Conservation (phyloP, 1,140 invertebrate species). For the Hyles euphorbiae region DNA sequence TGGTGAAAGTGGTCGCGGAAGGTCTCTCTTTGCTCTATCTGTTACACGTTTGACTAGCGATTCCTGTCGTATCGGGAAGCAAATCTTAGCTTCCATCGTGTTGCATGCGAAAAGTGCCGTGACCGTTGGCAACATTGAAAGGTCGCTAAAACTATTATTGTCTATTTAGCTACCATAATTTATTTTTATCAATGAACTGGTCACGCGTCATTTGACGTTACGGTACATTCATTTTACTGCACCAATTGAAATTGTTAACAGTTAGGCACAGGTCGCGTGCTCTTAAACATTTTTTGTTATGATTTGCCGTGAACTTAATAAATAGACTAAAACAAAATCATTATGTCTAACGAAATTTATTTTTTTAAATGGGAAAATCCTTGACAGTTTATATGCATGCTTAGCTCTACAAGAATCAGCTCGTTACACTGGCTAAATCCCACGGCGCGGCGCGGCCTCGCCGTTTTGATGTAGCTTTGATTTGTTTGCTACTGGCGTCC, state of each 20-base stretch:
- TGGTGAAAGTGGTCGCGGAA: conserved; percentile 12
- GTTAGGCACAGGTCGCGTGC: conserved; percentile 3
- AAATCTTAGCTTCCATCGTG: not conserved
- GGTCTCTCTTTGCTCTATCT: not conserved
- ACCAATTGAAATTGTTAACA: conserved; percentile 21
- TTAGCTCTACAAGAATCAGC: too few species aligned
- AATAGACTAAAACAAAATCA: too few species aligned
- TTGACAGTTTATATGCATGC: too few species aligned
- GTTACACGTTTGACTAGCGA: not conserved
- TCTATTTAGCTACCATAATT: conserved; percentile 27
- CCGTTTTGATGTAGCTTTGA: too few species aligned
- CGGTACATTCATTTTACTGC: conserved; percentile 36
- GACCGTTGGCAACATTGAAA: conserved; percentile 37
- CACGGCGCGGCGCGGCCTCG: too few species aligned
- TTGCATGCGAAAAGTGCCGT: conserved; percentile 16
- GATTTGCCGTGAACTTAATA: too few species aligned
- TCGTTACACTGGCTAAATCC: too few species aligned
- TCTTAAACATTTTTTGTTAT: conserved; percentile 14
- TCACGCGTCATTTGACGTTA: conserved; percentile 43
- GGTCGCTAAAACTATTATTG: conserved; percentile 39
- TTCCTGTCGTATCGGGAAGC: conserved; percentile 5
- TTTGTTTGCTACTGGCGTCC: too few species aligned
- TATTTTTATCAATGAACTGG: conserved; percentile 66
- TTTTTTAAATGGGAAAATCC: too few species aligned
- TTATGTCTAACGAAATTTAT: too few species aligned